Evolutionary conservation across 2,888 invertebrate genomes (phyloP).

Genomic region (Aricia artaxerxes): DNA sequence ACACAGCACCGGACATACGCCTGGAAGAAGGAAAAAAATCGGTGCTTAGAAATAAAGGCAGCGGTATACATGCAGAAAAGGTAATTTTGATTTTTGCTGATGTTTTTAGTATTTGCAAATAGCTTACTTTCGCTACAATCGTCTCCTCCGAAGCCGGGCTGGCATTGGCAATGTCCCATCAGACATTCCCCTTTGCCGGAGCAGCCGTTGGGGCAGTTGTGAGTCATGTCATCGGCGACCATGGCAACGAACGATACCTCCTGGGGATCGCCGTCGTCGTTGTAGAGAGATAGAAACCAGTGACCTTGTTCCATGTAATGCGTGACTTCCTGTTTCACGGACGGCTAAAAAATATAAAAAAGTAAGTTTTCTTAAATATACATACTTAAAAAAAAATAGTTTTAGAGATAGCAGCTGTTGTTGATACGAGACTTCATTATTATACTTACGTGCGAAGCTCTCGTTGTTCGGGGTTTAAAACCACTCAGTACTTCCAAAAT

Average conservation of each 20-base stretch:
- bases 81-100: too few relatives aligned
- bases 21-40: constrained; percentile 64
- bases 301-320: constrained; percentile 98
- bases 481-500: constrained; percentile 96
- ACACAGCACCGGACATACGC: constrained; percentile 97
- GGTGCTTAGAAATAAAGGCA: neutral
- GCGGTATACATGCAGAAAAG: neutral
- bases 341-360: constrained; percentile 78
- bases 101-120: neutral
- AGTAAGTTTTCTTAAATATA: neutral
- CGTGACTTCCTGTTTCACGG: constrained; percentile 94
- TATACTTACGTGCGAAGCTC: constrained; percentile 91
- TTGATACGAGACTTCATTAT: neutral
- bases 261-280: constrained; percentile 95
- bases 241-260: constrained; percentile 91
- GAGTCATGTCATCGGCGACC: constrained; percentile 94
- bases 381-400: neutral
- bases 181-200: constrained; percentile 98
- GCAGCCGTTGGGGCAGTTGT: constrained; percentile 97
- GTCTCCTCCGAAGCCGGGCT: constrained; percentile 96
- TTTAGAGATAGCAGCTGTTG: neutral
- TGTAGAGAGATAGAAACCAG: constrained; percentile 97
- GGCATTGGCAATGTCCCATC: constrained; percentile 96
- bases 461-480: constrained; percentile 90
- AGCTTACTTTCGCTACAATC: constrained; percentile 97